Evolutionary conservation across 2,888 invertebrate species (phyloP).

Genomic region (Cistogaster globosa): DNA sequence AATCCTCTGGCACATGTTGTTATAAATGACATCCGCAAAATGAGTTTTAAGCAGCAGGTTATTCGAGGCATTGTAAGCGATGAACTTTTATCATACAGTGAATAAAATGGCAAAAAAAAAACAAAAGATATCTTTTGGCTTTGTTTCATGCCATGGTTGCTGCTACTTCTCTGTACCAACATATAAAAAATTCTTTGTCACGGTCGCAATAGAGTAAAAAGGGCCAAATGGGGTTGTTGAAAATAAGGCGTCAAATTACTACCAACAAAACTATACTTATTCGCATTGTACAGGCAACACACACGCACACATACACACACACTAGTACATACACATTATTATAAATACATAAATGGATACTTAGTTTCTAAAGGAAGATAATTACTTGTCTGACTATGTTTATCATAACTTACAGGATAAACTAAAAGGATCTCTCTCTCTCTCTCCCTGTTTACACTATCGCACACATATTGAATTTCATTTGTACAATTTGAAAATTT

Average conservation of each 20-base stretch:
- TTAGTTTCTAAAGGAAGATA: constrained; percentile 23
- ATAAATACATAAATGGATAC: constrained; percentile 1
- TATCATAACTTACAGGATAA: constrained; percentile 14
- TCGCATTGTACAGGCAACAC: neutral
- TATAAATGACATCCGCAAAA: constrained; percentile 67
- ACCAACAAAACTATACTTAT: constrained; percentile 14
- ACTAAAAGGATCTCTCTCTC: constrained; percentile 1
- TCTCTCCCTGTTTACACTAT: neutral
- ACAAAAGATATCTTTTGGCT: constrained; percentile 58
- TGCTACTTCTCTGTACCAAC: neutral
- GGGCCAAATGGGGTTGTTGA: constrained; percentile 4
- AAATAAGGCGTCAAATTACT: constrained; percentile 48
- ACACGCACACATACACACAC: too few relatives aligned
- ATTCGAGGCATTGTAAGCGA: constrained; percentile 45
- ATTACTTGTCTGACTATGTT: constrained; percentile 24
- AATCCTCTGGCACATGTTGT: constrained; percentile 59
- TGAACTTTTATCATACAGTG: constrained; percentile 56
- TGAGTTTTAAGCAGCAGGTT: constrained; percentile 55
- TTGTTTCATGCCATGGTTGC: constrained; percentile 14
- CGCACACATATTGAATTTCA: neutral
- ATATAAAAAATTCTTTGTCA: constrained; percentile 56
- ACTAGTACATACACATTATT: too few relatives aligned
- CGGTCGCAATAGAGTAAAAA: constrained; percentile 33
- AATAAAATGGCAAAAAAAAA: constrained; percentile 8
- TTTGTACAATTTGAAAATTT: neutral